Evolutionary conservation across 2,113 vertebrate species (phyloP), one percentile per base, ranked within the genome.

Genomic region (Stictonetta naevosa): DNA sequence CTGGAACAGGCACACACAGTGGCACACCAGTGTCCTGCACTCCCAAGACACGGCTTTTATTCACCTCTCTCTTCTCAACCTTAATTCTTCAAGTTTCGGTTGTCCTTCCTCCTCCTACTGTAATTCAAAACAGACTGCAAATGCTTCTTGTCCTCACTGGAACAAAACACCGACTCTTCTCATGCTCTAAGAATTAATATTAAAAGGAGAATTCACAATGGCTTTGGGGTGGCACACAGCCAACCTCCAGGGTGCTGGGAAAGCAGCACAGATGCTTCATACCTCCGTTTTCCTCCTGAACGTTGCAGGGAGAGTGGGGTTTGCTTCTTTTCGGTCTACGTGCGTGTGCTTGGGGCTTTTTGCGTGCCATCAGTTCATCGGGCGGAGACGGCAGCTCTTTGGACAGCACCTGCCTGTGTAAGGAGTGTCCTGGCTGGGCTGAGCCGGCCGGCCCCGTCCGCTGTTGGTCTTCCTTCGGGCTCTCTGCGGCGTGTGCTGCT

Each of bases 401-500:
- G 53, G 48, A n/a, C 1, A 2, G n/a, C 58, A 77, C 44, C 22
- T 59, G 10, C 22, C 18, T 48, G 64, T 14, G 31, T 74, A 38
- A 10, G 25, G 80, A 64, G 6, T 69, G 72, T 53, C 38, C 26
- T 80, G 55, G 18, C 42, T 93, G 73, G 46, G 46, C 48, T 73
- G 68, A 59, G 25, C 5, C 1, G 1, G 1, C 10, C 60, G 59
- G 60, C 31, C 16, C 48, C 50, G 22, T 73, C 68, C 13, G 2
- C 60, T 62, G n/a, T 23, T 40, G 60, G 46, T 60, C 55, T 63
- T 92, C 55, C 2, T 31, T 67, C 88, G 63, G 71, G 52, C 52
- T 92, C 62, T 83, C 83, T 78, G 80, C 8, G 36, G 55, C 77
- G 56, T 68, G 82, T 92, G 93, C 88, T 95, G 86, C 62, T 95